Evolutionary conservation across 2,797 vertebrate genomes (phyloP).

Genomic region (Schizopygopsis pylzovi): DNA sequence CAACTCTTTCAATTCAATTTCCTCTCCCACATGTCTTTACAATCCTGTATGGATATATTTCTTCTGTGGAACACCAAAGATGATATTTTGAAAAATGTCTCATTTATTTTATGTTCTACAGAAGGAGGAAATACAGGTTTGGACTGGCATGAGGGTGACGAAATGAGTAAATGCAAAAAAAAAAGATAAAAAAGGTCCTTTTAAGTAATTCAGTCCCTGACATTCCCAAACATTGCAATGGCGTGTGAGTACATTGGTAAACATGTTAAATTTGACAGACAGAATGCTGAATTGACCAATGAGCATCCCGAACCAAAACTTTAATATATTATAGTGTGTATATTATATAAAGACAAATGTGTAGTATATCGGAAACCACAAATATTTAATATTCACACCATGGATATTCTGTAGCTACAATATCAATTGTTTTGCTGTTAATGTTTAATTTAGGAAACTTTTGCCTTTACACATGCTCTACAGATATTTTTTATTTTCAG

Average conservation of each 20-base stretch:
- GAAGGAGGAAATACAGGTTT: neutral
- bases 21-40: neutral
- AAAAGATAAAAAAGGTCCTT: neutral
- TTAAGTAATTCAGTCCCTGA: neutral
- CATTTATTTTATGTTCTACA: neutral
- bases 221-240: neutral
- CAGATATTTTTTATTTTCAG: neutral
- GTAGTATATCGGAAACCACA: neutral
- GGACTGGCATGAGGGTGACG: neutral
- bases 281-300: neutral
- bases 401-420: neutral
- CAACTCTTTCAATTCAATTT: neutral
- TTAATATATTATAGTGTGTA: neutral
- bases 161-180: neutral
- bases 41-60: neutral
- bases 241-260: neutral
- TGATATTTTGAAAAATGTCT: neutral
- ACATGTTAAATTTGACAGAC: neutral
- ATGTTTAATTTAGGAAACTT: neutral
- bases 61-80: constrained; percentile 1
- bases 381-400: neutral
- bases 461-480: neutral
- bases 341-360: neutral
- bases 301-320: neutral
- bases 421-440: neutral